Conservation (phyloP, 2,113 vertebrate genomes). For the Aptenodytes patagonicus region DNA sequence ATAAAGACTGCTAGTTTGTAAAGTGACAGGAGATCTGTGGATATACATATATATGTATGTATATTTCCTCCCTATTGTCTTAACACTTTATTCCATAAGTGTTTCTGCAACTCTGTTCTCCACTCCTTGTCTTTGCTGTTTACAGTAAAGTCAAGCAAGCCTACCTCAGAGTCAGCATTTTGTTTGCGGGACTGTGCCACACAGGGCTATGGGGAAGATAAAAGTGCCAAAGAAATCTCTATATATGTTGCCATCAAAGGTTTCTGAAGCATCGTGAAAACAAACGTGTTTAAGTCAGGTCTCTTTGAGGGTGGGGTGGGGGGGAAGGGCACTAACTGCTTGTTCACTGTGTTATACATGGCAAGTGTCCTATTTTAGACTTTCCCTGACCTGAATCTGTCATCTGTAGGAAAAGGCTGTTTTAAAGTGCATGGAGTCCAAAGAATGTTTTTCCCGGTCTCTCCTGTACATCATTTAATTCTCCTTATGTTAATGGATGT, state of each 20-base stretch:
- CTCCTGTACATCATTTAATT: not conserved
- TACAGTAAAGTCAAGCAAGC: not conserved
- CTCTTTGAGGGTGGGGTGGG: not conserved
- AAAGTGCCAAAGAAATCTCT: not conserved
- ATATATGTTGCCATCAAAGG: not conserved
- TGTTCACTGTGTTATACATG: not conserved
- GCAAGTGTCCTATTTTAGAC: constrained; percentile 15
- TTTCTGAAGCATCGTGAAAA: not conserved
- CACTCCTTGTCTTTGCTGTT: not conserved
- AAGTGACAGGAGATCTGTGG: not conserved
- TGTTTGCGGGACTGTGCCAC: not conserved
- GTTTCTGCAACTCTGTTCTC: not conserved
- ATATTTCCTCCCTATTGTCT: not conserved
- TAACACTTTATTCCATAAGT: not conserved
- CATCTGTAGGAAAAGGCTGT: not conserved
- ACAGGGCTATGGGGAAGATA: not conserved
- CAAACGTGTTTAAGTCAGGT: not conserved
- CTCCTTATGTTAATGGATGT: not conserved
- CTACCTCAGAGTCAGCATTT: not conserved
- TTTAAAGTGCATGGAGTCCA: not conserved
- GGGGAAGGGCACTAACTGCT: not conserved
- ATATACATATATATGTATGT: not conserved
- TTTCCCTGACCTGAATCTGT: constrained; percentile 44
- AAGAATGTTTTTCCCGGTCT: not conserved
- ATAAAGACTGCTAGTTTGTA: not conserved